Base-by-base conservation (phyloP, 2,113 vertebrate species). In the Pteronura brasiliensis region DNA sequence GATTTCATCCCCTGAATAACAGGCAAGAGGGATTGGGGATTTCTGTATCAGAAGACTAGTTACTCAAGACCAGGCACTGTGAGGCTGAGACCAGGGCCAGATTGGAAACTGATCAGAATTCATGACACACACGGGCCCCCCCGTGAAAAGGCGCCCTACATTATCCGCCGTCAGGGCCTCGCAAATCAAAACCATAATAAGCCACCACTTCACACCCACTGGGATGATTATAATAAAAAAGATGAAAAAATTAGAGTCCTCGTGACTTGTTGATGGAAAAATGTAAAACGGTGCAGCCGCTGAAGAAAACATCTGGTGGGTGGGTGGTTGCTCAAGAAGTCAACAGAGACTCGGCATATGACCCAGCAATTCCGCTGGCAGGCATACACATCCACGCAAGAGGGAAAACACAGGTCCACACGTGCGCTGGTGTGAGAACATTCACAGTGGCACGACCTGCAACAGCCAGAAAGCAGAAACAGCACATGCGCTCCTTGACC, bases 361-460 rank as follows among this genome's bases (percentile, higher is more conserved):
- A n/a, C 21, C 72, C 29, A 15, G 47, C n/a, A 12, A 21, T 10
- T 8, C 49, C 49, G 2, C 39, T 25, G 14, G 13, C n/a, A 42
- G 79, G 63, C 0, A 1, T 11, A 29, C 1, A n/a, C 17, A 21
- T 67, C 63, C 36, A 57, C 2, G 3, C 42, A 7, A 59, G 79
- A 83, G 23, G 57, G 34, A 83, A 82, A 81, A 65, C 3, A 12
- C 44, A 42, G 0, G 4, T 4, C 47, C 47, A 18, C 90, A 49
- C 39, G 7, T 49, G 20, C 1, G 10, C 14, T 4, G 0, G 29
- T 17, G 7, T 9, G 0, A 4, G 29, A 21, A n/a, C 13, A 23
- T 10, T 14, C 47, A n/a, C 0, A 13, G 47, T 1, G 20, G 49
- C 29, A 9, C 17, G 10, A 36, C 9, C 9, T 4, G 0, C 1